Conservation (phyloP, 2,113 vertebrate genomes). For the Sturnus vulgaris region DNA sequence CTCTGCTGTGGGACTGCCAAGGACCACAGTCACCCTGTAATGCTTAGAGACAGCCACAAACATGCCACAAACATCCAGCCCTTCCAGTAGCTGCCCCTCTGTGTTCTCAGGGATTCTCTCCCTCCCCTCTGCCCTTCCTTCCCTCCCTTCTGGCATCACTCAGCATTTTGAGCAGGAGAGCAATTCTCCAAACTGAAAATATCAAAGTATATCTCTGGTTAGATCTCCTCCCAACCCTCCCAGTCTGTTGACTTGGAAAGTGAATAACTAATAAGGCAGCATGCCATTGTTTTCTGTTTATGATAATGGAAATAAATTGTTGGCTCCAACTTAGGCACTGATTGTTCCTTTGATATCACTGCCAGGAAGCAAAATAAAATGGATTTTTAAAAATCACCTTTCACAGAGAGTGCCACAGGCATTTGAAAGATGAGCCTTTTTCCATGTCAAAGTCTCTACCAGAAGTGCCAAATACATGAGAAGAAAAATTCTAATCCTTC, state of each 20-base stretch:
- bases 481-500: background rate
- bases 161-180: background rate
- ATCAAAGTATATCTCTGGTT: slow-evolving; percentile 51
- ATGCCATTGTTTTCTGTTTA: slow-evolving; percentile 62
- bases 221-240: slow-evolving; percentile 31
- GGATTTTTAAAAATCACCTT: slow-evolving; percentile 48
- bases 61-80: background rate
- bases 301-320: slow-evolving; percentile 62
- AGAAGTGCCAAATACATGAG: background rate
- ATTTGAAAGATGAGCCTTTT: slow-evolving; percentile 52
- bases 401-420: slow-evolving; percentile 31
- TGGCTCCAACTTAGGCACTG: slow-evolving; percentile 42
- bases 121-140: background rate
- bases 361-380: slow-evolving; percentile 64
- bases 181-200: slow-evolving; percentile 4
- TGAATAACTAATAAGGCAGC: slow-evolving; percentile 36
- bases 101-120: background rate
- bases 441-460: background rate
- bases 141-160: background rate
- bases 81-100: background rate
- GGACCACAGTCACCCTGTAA: background rate
- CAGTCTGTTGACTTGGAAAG: slow-evolving; percentile 22
- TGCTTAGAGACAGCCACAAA: background rate
- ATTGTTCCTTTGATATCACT: slow-evolving; percentile 66
- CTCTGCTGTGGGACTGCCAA: background rate